Percentiles rank a stretch among this genome's conserved stretches.
phyloP scores from a whole-genome alignment of 1,140 invertebrate genomes.

The Dendroctonus ponderosae region DNA sequence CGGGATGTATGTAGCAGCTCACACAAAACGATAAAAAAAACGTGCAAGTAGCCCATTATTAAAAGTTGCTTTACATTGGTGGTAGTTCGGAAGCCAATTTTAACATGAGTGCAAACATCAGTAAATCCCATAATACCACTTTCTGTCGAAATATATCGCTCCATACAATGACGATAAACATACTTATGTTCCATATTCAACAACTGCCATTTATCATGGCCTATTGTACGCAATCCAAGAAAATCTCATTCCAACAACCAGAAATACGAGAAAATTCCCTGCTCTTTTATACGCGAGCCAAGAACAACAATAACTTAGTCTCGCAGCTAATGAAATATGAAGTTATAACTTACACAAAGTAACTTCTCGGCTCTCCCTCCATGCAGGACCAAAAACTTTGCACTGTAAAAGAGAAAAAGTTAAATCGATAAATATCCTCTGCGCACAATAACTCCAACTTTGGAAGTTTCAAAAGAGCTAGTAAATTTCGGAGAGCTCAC shows the following conservation, averaged over 20 bases:
- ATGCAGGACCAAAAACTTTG: slow-evolving; percentile 32
- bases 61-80: too few relatives aligned
- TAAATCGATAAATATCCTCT: slow-evolving; percentile 36
- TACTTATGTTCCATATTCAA: slow-evolving; percentile 27
- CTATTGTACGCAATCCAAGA: slow-evolving; percentile 30
- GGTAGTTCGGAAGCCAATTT: too few relatives aligned
- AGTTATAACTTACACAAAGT: slow-evolving; percentile 38
- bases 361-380: slow-evolving; percentile 32
- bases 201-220: slow-evolving; percentile 17
- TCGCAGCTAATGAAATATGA: slow-evolving; percentile 36
- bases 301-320: slow-evolving; percentile 32
- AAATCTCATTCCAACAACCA: slow-evolving; percentile 15
- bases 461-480: slow-evolving; percentile 34
- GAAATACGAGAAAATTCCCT: slow-evolving; percentile 30
- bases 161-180: too few relatives aligned
- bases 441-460: slow-evolving; percentile 30
- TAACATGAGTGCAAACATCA: too few relatives aligned
- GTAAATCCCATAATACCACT: too few relatives aligned
- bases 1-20: too few relatives aligned
- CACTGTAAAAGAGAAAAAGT: slow-evolving; percentile 31
- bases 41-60: too few relatives aligned
- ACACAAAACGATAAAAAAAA: too few relatives aligned
- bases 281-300: slow-evolving; percentile 29
- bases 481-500: slow-evolving; percentile 41
- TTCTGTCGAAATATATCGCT: too few relatives aligned